Evolutionary conservation across 2,888 invertebrate species (phyloP).

Genomic region (Tillus elongatus): DNA sequence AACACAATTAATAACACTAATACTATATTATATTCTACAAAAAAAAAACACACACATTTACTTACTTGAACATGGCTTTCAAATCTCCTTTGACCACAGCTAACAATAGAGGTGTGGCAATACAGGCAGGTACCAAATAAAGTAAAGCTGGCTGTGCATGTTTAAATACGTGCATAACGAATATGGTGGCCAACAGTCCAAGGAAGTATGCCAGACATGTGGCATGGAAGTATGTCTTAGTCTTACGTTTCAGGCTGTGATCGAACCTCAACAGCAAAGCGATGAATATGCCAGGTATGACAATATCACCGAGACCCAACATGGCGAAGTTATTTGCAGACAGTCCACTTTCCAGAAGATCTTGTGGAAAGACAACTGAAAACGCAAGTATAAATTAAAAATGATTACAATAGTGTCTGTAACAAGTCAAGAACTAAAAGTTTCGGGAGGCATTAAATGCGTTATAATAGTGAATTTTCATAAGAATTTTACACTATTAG

Average conservation of each 20-base stretch:
- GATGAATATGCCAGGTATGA: constrained; percentile 98
- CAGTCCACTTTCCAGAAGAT: constrained; percentile 86
- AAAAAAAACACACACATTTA: constrained; percentile 28
- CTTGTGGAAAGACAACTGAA: constrained; percentile 96
- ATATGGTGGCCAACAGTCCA: constrained; percentile 87
- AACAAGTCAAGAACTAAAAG: not conserved
- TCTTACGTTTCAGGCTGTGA: constrained; percentile 72
- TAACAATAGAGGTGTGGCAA: constrained; percentile 80
- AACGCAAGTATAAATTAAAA: constrained; percentile 26
- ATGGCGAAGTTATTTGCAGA: constrained; percentile 93
- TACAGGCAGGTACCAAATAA: constrained; percentile 94
- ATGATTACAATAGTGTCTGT: constrained; percentile 7
- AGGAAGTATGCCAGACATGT: constrained; percentile 89
- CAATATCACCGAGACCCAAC: constrained; percentile 98
- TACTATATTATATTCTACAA: not conserved
- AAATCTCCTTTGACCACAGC: constrained; percentile 87
- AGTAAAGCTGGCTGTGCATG: constrained; percentile 97
- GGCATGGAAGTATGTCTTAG: constrained; percentile 79
- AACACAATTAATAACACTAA: not conserved
- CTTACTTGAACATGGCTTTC: constrained; percentile 81
- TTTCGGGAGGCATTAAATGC: too few species aligned
- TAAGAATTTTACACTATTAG: too few species aligned
- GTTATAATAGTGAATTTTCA: too few species aligned
- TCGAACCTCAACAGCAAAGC: constrained; percentile 94
- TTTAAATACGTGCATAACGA: constrained; percentile 96